A percentile compares a stretch with the other conserved stretches of the same genome.
Conservation (phyloP, 2,797 vertebrate species). For the Aplochiton taeniatus region DNA sequence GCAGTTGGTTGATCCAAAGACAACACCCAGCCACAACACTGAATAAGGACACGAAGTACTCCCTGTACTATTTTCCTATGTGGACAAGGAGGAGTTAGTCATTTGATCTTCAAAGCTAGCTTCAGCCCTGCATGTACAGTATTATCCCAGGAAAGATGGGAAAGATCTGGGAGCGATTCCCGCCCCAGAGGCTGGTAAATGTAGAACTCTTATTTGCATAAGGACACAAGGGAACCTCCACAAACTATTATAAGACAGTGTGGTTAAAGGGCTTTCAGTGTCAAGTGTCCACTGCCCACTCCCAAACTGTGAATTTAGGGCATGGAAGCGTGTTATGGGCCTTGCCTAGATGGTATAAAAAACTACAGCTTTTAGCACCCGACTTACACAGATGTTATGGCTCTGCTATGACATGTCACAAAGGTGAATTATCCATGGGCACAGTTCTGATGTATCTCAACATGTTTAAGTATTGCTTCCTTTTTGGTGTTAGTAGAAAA, state of each 20-base stretch:
- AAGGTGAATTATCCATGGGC: slow-evolving; percentile 42
- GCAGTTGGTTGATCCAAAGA: slow-evolving; percentile 18
- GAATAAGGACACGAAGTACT: slow-evolving; percentile 31
- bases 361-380: slow-evolving; percentile 55
- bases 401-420: slow-evolving; percentile 33
- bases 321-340: slow-evolving; percentile 59
- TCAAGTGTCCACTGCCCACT: slow-evolving; percentile 65
- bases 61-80: slow-evolving; percentile 28
- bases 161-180: slow-evolving; percentile 48
- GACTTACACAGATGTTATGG: slow-evolving; percentile 64
- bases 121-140: slow-evolving; percentile 42
- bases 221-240: slow-evolving; percentile 64
- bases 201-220: slow-evolving; percentile 70
- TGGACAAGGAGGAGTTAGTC: slow-evolving; percentile 40
- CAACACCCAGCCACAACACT: slow-evolving; percentile 25
- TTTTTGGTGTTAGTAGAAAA: not conserved
- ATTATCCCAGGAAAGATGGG: slow-evolving; percentile 48
- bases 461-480: slow-evolving; percentile 19
- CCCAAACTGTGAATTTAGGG: slow-evolving; percentile 66
- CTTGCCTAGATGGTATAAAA: slow-evolving; percentile 58
- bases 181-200: slow-evolving; percentile 61
- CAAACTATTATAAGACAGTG: slow-evolving; percentile 62
- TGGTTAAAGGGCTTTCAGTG: slow-evolving; percentile 58
- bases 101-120: slow-evolving; percentile 47
- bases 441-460: slow-evolving; percentile 39